A percentile compares a stretch with the other conserved stretches of the same genome.
Evolutionary conservation across 1,140 invertebrate species (phyloP).

Genomic region (Platyura marginata): DNA sequence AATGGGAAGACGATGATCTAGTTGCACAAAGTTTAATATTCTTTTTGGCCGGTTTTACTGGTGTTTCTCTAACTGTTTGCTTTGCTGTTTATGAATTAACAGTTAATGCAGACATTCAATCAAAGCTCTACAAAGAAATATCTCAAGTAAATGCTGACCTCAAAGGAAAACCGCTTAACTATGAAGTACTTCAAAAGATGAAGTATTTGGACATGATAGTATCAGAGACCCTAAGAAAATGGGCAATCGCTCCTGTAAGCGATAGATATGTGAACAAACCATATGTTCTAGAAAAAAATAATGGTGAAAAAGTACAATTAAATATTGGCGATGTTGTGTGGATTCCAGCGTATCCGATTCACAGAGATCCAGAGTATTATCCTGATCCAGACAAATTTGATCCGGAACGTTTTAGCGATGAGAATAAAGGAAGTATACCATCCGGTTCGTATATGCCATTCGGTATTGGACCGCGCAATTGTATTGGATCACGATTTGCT

Average conservation of each 20-base stretch:
- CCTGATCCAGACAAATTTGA: too few species aligned
- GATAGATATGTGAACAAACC: slow-evolving; percentile 21
- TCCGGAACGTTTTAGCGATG: too few species aligned
- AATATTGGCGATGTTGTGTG: slow-evolving; percentile 12
- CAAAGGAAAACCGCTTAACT: slow-evolving; percentile 11
- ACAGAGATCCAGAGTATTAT: slow-evolving; percentile 29
- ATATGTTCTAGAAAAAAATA: slow-evolving; percentile 5
- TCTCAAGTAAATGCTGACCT: too few species aligned
- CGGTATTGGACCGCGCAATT: too few species aligned
- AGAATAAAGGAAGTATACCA: slow-evolving; percentile 14
- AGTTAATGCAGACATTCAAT: slow-evolving; percentile 29
- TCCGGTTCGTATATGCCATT: slow-evolving; percentile 21
- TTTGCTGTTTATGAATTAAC: slow-evolving; percentile 26
- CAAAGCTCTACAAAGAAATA: slow-evolving; percentile 19
- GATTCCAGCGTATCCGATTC: slow-evolving; percentile 15
- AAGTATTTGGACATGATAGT: too few species aligned
- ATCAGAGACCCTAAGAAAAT: slow-evolving; percentile 29
- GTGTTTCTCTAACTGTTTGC: slow-evolving; percentile 13
- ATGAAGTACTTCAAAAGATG: slow-evolving; percentile 21
- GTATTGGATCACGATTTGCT: too few species aligned
- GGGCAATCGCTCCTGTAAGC: slow-evolving; percentile 22
- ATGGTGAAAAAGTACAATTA: slow-evolving; percentile 5
- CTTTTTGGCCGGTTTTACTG: slow-evolving; percentile 16
- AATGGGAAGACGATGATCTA: slow-evolving; percentile 1
- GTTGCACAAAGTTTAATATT: neutral